phyloP scores from a whole-genome alignment of 2,797 vertebrate species.

The Sarcophilus harrisii region DNA sequence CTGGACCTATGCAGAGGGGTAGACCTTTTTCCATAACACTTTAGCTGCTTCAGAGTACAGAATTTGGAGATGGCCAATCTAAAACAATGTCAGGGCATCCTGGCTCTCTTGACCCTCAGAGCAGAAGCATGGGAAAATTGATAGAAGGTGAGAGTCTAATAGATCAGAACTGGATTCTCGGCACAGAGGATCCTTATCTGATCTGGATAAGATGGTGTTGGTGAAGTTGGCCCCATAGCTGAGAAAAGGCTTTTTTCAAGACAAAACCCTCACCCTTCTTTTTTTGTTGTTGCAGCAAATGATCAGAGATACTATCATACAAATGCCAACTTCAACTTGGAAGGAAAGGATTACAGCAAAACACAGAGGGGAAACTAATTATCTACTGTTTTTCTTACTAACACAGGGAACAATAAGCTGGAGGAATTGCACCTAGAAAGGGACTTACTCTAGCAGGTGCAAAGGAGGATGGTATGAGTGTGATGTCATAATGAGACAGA shows the following conservation, averaged over 20 bases:
- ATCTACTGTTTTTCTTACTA: neutral
- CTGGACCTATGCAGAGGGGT: constrained; percentile 69
- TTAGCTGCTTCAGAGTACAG: neutral
- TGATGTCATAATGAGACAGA: constrained; percentile 80
- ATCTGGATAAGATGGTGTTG: constrained; percentile 26
- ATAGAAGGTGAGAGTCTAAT: neutral
- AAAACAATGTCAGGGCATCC: constrained; percentile 1
- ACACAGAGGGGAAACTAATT: constrained; percentile 70
- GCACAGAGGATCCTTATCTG: constrained; percentile 46
- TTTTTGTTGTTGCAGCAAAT: constrained; percentile 71
- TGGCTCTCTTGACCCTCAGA: neutral
- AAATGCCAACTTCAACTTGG: constrained; percentile 69
- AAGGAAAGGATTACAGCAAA: constrained; percentile 77
- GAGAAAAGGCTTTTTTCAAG: neutral
- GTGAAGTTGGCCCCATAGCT: neutral
- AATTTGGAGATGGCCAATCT: neutral
- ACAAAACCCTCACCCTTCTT: constrained; percentile 54
- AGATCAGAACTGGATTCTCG: constrained; percentile 17
- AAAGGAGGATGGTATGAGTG: constrained; percentile 79
- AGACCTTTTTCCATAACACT: constrained; percentile 52
- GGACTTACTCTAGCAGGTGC: constrained; percentile 1
- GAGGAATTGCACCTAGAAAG: neutral
- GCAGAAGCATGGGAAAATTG: neutral
- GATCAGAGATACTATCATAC: constrained; percentile 71
- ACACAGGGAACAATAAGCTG: neutral